Conservation (phyloP, 1,140 invertebrate genomes). For the Apis laboriosa region DNA sequence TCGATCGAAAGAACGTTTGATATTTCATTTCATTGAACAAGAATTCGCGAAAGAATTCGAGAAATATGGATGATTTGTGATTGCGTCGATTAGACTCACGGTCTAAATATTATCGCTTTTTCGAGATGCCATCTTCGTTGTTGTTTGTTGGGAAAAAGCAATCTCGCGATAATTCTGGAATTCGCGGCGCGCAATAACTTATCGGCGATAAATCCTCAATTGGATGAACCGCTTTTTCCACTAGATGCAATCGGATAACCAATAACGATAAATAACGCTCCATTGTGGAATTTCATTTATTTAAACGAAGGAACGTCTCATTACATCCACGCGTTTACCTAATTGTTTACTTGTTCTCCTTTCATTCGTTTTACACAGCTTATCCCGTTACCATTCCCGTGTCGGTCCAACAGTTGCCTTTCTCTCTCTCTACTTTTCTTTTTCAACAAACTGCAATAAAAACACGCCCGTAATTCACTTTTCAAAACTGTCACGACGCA, state of each 20-base stretch:
- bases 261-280: slow-evolving; percentile 1
- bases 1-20: neutral
- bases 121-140: slow-evolving; percentile 24
- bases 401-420: neutral
- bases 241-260: neutral
- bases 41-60: neutral
- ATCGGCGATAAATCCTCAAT: slow-evolving; percentile 38
- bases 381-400: no score
- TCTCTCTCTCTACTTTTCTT: neutral
- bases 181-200: slow-evolving; percentile 35
- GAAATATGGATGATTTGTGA: neutral
- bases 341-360: neutral
- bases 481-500: neutral
- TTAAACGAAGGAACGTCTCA: neutral
- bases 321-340: neutral
- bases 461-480: neutral
- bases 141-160: slow-evolving; percentile 29
- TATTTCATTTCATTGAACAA: neutral
- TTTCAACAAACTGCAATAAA: neutral
- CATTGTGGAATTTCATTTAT: slow-evolving; percentile 7
- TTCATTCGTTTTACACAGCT: neutral
- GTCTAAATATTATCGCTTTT: slow-evolving; percentile 24
- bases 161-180: slow-evolving; percentile 54
- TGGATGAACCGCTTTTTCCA: neutral
- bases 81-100: slow-evolving; percentile 2